Evolutionary conservation across 1,140 invertebrate genomes (phyloP).

Genomic region (Mycetomoellerius zeteki): DNA sequence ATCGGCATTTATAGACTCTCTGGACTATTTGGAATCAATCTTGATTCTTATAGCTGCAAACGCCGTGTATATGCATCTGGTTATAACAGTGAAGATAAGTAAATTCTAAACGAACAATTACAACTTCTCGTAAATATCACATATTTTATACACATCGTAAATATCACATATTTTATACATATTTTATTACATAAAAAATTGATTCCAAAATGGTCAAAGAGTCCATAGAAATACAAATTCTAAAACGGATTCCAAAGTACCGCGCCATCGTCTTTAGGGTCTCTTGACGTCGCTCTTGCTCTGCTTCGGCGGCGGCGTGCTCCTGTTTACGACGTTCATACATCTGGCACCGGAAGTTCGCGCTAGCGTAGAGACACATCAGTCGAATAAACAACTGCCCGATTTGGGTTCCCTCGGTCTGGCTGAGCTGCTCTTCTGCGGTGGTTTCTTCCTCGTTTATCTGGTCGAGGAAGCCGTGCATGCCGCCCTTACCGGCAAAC

Average conservation of each 20-base stretch:
- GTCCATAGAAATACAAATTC: background rate
- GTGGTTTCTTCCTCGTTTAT: conserved; percentile 92
- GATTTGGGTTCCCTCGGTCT: conserved; percentile 86
- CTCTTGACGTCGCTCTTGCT: conserved; percentile 89
- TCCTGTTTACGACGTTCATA: conserved; percentile 92
- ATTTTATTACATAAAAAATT: background rate
- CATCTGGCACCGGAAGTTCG: conserved; percentile 93
- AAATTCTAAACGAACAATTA: background rate
- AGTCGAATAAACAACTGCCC: conserved; percentile 82
- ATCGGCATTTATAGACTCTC: background rate
- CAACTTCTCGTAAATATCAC: background rate
- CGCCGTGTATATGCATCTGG: background rate
- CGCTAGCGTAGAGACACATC: conserved; percentile 86
- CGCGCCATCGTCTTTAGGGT: conserved; percentile 79
- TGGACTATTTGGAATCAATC: background rate
- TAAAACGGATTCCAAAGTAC: conserved; percentile 6
- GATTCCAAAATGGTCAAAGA: background rate
- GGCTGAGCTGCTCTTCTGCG: conserved; percentile 90
- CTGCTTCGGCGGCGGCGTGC: conserved; percentile 94
- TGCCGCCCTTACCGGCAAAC: conserved; percentile 86
- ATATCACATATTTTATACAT: background rate
- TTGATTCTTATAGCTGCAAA: background rate
- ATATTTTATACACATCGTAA: no score
- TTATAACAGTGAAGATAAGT: background rate
- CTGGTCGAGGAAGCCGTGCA: conserved; percentile 91